Percentiles rank a stretch among this genome's conserved stretches.
These are phyloP conservation scores for Caloenas nicobarica DNA, from an alignment of 2,113 vertebrate species.

Conservation along the genomic window DNA sequence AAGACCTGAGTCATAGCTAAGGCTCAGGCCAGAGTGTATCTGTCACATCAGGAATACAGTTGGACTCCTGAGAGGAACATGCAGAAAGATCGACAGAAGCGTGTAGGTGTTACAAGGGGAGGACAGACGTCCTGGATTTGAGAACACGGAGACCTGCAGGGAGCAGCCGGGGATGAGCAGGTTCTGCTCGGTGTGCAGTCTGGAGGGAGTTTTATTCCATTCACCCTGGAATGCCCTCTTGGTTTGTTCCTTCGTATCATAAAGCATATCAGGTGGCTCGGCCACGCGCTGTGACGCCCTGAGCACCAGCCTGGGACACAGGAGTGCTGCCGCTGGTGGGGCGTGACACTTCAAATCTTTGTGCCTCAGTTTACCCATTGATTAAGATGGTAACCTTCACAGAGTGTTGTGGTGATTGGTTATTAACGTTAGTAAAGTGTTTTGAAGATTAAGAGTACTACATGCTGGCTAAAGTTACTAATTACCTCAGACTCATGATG, in stretches of 20 bases:
- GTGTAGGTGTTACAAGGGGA: neutral
- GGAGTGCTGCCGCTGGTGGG: neutral
- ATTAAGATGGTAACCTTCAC: constrained; percentile 17
- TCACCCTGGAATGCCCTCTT: neutral
- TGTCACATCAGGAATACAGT: neutral
- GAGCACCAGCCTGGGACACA: neutral
- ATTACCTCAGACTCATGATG: constrained; percentile 34
- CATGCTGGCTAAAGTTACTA: constrained; percentile 14
- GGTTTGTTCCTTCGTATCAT: neutral
- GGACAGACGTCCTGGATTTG: neutral
- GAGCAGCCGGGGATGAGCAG: neutral
- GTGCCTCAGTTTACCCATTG: constrained; percentile 24
- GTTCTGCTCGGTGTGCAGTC: neutral
- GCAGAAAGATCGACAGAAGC: neutral
- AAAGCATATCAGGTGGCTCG: neutral
- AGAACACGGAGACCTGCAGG: neutral
- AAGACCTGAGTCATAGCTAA: neutral
- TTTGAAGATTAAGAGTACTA: constrained; percentile 48
- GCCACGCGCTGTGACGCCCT: neutral
- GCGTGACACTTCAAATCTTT: neutral
- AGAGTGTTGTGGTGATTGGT: constrained; percentile 36
- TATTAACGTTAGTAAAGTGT: neutral
- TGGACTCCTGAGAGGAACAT: neutral
- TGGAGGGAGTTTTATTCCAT: neutral
- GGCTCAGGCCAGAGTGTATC: neutral